A percentile compares a stretch with the other conserved stretches of the same genome.
Conservation (phyloP, 1,140 invertebrate genomes). For the Drosophila nikananu region DNA sequence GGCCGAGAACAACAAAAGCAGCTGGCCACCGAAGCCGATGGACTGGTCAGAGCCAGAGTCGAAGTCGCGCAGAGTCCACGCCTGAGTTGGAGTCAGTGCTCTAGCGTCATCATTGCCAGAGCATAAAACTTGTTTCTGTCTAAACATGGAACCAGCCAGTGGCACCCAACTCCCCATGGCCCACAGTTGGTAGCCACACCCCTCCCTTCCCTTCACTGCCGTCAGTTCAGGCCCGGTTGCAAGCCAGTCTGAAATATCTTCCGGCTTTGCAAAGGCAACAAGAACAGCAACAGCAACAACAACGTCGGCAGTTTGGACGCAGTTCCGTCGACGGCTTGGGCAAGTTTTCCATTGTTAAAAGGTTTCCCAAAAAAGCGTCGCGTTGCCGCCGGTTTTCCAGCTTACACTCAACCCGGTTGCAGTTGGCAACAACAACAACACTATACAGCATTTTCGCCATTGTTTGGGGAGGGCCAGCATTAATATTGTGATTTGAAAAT, state of each 20-base stretch:
- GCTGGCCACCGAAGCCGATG: conserved; percentile 48
- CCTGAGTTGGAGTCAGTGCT: conserved; percentile 33
- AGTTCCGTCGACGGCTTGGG: conserved; percentile 60
- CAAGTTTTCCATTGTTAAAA: conserved; percentile 61
- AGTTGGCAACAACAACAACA: conserved; percentile 18
- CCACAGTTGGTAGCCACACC: conserved; percentile 1
- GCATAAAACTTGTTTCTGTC: conserved; percentile 63
- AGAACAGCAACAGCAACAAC: conserved; percentile 20
- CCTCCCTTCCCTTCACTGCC: background rate
- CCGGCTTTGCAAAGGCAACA: conserved; percentile 43
- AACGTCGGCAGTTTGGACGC: conserved; percentile 42
- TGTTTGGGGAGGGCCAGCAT: conserved; percentile 40
- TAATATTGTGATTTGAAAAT: conserved; percentile 63
- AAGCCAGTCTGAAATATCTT: conserved; percentile 61
- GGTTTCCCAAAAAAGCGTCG: conserved; percentile 46
- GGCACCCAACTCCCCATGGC: conserved; percentile 20
- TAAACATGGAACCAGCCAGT: conserved; percentile 45
- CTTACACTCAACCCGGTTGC: conserved; percentile 17
- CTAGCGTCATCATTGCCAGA: conserved; percentile 56
- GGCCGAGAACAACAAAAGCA: conserved; percentile 52
- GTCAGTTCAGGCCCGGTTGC: conserved; percentile 18
- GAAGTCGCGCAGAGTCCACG: conserved; percentile 18
- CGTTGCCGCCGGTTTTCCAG: conserved; percentile 19
- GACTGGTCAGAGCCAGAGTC: conserved; percentile 32
- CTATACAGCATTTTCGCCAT: conserved; percentile 37